A percentile compares a stretch with the other conserved stretches of the same genome.
Evolutionary conservation across 2,797 vertebrate genomes (phyloP).

Genomic region (Phylloscopus collybita): DNA sequence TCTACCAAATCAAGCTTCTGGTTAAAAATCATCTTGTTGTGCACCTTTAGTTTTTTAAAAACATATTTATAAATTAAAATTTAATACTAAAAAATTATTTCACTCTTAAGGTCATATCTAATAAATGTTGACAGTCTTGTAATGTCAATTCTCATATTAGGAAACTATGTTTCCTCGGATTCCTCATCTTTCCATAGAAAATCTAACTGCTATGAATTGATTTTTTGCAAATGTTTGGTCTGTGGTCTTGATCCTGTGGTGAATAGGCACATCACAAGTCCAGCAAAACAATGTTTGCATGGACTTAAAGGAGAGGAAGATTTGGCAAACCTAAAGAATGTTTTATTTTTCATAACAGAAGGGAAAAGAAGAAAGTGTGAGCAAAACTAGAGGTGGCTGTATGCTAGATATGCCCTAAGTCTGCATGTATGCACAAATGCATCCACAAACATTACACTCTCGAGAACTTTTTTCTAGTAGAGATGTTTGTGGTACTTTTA

Average conservation of each 20-base stretch:
- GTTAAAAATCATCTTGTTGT: background rate
- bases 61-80: background rate
- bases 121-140: background rate
- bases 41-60: accelerated
- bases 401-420: background rate
- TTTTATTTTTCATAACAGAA: background rate
- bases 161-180: background rate
- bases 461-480: background rate
- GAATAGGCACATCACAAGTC: background rate
- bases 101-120: background rate
- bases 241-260: background rate
- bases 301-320: background rate
- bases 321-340: background rate
- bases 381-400: background rate
- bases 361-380: background rate
- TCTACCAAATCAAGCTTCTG: background rate
- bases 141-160: background rate
- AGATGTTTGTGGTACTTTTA: accelerated
- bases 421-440: background rate
- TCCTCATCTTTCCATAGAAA: background rate
- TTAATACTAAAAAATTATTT: background rate
- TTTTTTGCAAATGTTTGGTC: background rate
- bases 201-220: background rate
- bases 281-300: background rate
- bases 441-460: background rate